A percentile compares a stretch with the other conserved stretches of the same genome.
phyloP scores from a whole-genome alignment of 2,888 invertebrate species.

The Callyntrura sp. region DNA sequence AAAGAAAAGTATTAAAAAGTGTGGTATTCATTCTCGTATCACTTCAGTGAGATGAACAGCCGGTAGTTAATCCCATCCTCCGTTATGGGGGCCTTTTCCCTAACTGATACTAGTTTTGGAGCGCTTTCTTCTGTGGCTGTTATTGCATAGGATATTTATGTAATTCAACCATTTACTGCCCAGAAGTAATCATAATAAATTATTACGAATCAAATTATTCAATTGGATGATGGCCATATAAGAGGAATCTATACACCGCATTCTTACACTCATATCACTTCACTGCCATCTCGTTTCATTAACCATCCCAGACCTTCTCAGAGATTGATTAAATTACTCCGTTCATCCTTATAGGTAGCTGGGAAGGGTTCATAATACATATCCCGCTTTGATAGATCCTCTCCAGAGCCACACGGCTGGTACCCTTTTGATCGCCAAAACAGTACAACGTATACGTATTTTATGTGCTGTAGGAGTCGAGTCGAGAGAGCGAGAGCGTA shows the following conservation, averaged over 20 bases:
- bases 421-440: slow-evolving; percentile 23
- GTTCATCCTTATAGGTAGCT: neutral
- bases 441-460: slow-evolving; percentile 8
- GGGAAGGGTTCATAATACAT: neutral
- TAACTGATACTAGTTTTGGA: no score
- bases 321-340: slow-evolving; percentile 12
- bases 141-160: neutral
- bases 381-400: neutral
- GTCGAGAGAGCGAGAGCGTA: neutral
- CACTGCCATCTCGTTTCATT: neutral
- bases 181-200: slow-evolving; percentile 66
- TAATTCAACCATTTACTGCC: slow-evolving; percentile 41
- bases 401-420: neutral
- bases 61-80: no score
- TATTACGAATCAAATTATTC: slow-evolving; percentile 54
- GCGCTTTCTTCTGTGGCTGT: no score
- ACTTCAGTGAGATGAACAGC: no score
- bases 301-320: slow-evolving; percentile 36
- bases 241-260: slow-evolving; percentile 3
- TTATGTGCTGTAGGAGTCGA: neutral
- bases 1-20: no score
- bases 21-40: no score
- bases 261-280: neutral
- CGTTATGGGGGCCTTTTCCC: no score
- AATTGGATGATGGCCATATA: slow-evolving; percentile 50